These are phyloP conservation scores for Sminthurides aquaticus DNA, from an alignment of 2,888 invertebrate genomes.

Conservation along the genomic window DNA sequence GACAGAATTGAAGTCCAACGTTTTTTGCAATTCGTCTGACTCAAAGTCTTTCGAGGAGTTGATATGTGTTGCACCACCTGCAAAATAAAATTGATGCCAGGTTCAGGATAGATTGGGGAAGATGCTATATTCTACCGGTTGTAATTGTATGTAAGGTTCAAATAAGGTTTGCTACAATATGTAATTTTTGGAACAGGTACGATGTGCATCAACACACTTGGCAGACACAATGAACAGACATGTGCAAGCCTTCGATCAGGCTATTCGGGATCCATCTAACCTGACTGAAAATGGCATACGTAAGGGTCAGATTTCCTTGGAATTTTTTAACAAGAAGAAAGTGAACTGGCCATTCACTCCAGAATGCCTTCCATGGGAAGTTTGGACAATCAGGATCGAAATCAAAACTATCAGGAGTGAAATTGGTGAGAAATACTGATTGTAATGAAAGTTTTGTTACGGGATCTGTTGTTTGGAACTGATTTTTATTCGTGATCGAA, in stretches of 20 bases:
- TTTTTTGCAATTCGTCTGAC: no score
- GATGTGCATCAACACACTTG: conserved; percentile 76
- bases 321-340: conserved; percentile 88
- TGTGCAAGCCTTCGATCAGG: conserved; percentile 47
- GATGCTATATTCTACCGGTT: not conserved
- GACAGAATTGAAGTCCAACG: no score
- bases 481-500: conserved; percentile 1
- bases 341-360: conserved; percentile 82
- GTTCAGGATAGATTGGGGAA: not conserved
- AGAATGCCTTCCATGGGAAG: conserved; percentile 95
- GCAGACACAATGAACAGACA: conserved; percentile 65
- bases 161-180: no score
- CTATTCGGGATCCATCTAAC: conserved; percentile 45
- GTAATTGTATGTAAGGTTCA: not conserved
- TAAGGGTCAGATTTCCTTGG: conserved; percentile 75
- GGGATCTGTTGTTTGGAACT: conserved; percentile 6
- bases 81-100: no score
- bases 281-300: conserved; percentile 41
- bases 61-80: no score
- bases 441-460: no score
- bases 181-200: no score
- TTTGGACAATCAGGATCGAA: conserved; percentile 91
- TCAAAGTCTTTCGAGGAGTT: no score
- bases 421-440: conserved; percentile 51
- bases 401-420: conserved; percentile 77